Conservation (phyloP, 1,140 invertebrate genomes). For the Ostrea edulis region DNA sequence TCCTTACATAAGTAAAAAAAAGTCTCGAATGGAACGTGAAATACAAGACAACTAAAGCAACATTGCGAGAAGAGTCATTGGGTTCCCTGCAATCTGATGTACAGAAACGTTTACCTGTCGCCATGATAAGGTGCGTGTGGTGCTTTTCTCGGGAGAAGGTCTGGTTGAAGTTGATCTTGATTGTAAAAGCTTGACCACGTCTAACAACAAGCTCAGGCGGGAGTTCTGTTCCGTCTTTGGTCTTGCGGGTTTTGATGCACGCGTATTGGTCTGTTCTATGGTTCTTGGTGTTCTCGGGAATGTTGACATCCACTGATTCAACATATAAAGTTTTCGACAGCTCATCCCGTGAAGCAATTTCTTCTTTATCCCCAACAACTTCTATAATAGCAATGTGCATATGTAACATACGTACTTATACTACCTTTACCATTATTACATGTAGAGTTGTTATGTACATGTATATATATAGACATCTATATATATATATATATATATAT, state of each 20-base stretch:
- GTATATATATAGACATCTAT: too few relatives aligned
- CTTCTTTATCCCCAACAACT: not conserved
- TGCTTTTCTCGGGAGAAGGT: not conserved
- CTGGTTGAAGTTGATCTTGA: slow-evolving; percentile 87
- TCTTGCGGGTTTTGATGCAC: slow-evolving; percentile 82
- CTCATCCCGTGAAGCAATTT: not conserved
- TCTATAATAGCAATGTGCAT: not conserved
- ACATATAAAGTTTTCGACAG: slow-evolving; percentile 38
- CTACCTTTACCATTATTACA: too few relatives aligned
- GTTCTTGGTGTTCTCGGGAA: slow-evolving; percentile 66
- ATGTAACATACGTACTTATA: too few relatives aligned
- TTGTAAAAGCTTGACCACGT: slow-evolving; percentile 89
- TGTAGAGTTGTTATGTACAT: too few relatives aligned
- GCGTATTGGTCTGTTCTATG: slow-evolving; percentile 89
- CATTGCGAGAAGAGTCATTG: too few relatives aligned
- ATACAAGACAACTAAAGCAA: too few relatives aligned
- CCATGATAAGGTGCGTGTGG: not conserved
- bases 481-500: too few relatives aligned
- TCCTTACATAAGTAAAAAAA: too few relatives aligned
- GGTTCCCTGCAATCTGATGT: too few relatives aligned
- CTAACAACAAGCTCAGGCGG: slow-evolving; percentile 87
- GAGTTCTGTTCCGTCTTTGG: slow-evolving; percentile 70
- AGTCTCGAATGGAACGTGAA: too few relatives aligned
- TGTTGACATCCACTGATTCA: slow-evolving; percentile 48
- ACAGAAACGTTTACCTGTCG: not conserved